Base-by-base conservation (phyloP, 2,797 vertebrate species). In the Eurystomus glaucurus region DNA sequence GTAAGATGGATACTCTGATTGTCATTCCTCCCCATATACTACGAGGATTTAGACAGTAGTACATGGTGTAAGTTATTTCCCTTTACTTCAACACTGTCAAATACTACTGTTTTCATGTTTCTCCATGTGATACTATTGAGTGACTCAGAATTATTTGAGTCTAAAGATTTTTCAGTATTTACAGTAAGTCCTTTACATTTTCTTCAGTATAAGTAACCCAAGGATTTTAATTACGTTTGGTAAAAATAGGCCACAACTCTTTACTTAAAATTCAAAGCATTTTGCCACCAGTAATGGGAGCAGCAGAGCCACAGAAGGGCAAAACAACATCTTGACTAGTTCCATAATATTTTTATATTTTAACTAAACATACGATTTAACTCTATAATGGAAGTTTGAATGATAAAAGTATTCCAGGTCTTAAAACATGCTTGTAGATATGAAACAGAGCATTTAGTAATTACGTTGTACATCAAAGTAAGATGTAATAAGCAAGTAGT, bases 191-290 rank as follows among this genome's bases (percentile, higher is more conserved):
- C 31, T 50, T 77, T 41, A 82, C 6, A 61, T 68, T 58, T 82
- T 80, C 37, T 85, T 90, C 64, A 58, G 37, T 81, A n/a, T 55
- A 92, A 79, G 23, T 65, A 94, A 76, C 37, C 28, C 29, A 81
- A 20, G 7, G 25, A 62, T 88, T 97, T 76, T 76, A 97, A 94
- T 94, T 81, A 82, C 86, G 17, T 14, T 65, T 66, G 18, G 46
- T 78, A 81, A 95, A 94, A 95, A 54, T 15, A 69, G 46, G 39
- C 25, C 85, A 90, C 23, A 55, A 66, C 4, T 55, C 33, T 69
- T 61, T 51, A 85, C 23, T 81, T 88, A 94, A 79, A 83, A 84
- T 71, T 83, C 82, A 62, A 95, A 86, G 35, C 21, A 86, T 92
- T 90, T 96, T 97, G 66, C 31, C 46, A 64, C 26, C 9, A 0